phyloP scores from a whole-genome alignment of 2,797 vertebrate genomes.

The Kryptopterus vitreolus region DNA sequence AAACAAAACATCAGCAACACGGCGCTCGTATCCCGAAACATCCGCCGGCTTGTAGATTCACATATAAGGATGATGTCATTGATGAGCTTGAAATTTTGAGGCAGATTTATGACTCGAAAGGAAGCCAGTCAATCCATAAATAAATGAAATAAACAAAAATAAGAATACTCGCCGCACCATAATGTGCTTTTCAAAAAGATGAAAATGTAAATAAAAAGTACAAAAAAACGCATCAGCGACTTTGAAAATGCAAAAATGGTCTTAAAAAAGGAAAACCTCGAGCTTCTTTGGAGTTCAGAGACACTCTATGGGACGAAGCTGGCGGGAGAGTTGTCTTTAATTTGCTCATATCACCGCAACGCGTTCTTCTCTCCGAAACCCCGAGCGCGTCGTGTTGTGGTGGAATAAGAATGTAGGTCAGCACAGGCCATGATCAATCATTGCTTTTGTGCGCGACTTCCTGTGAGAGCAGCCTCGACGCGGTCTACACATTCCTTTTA shows the following conservation, averaged over 20 bases:
- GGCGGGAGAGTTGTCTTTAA: not conserved
- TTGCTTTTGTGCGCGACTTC: constrained; percentile 33
- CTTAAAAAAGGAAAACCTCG: no score
- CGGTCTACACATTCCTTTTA: not conserved
- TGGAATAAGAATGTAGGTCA: constrained; percentile 52
- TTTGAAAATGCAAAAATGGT: no score
- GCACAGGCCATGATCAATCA: constrained; percentile 38
- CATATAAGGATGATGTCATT: not conserved
- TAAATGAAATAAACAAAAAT: not conserved
- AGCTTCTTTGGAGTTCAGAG: no score
- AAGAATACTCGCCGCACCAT: not conserved
- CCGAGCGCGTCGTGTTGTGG: constrained; percentile 28
- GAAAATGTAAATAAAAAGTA: no score
- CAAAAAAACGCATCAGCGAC: no score
- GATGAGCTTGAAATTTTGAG: not conserved
- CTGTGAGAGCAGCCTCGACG: constrained; percentile 1
- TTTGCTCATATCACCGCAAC: constrained; percentile 13
- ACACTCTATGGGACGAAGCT: constrained; percentile 18
- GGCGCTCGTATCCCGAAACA: no score
- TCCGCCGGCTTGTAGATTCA: not conserved
- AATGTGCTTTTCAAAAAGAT: no score
- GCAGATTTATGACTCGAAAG: not conserved
- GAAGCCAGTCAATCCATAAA: not conserved
- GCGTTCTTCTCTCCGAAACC: constrained; percentile 8
- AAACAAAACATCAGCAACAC: not conserved